phyloP scores from a whole-genome alignment of 1,140 invertebrate genomes.

The Agraylea sexmaculata region DNA sequence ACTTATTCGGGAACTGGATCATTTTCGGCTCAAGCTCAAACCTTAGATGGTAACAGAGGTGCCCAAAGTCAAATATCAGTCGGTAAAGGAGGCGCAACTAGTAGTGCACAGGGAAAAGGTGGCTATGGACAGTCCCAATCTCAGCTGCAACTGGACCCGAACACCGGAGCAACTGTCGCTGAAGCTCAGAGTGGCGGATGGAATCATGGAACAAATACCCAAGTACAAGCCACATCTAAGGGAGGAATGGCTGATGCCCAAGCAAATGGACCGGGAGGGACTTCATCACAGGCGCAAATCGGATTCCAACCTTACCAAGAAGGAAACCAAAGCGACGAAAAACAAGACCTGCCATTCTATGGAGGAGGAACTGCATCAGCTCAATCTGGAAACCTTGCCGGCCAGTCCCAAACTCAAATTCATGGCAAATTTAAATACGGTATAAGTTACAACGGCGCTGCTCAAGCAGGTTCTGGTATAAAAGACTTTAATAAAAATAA shows the following conservation, averaged over 20 bases:
- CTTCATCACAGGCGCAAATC: constrained; percentile 75
- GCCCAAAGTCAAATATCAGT: constrained; percentile 59
- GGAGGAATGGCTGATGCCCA: constrained; percentile 75
- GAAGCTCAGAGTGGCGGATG: constrained; percentile 61
- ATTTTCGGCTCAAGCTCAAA: constrained; percentile 71
- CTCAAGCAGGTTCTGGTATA: constrained; percentile 65
- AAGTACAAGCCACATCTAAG: constrained; percentile 63
- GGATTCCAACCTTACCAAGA: constrained; percentile 65
- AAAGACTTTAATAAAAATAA: constrained; percentile 38
- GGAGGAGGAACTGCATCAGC: constrained; percentile 66
- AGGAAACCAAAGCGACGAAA: constrained; percentile 36
- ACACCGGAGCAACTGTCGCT: constrained; percentile 58
- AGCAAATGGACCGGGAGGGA: constrained; percentile 67
- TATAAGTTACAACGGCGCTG: constrained; percentile 66
- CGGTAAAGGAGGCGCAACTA: constrained; percentile 59
- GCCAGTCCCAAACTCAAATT: constrained; percentile 69
- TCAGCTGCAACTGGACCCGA: constrained; percentile 58
- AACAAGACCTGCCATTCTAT: constrained; percentile 42
- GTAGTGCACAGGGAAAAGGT: constrained; percentile 59
- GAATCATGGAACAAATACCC: constrained; percentile 61
- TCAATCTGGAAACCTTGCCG: constrained; percentile 57
- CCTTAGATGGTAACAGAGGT: constrained; percentile 58
- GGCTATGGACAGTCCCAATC: constrained; percentile 64
- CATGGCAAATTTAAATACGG: constrained; percentile 65
- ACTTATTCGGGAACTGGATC: constrained; percentile 61